A percentile compares a stretch with the other conserved stretches of the same genome.
These are phyloP conservation scores for Caenorhabditis sp. DNA, from an alignment of 2,888 invertebrate genomes.

Conservation along the genomic window DNA sequence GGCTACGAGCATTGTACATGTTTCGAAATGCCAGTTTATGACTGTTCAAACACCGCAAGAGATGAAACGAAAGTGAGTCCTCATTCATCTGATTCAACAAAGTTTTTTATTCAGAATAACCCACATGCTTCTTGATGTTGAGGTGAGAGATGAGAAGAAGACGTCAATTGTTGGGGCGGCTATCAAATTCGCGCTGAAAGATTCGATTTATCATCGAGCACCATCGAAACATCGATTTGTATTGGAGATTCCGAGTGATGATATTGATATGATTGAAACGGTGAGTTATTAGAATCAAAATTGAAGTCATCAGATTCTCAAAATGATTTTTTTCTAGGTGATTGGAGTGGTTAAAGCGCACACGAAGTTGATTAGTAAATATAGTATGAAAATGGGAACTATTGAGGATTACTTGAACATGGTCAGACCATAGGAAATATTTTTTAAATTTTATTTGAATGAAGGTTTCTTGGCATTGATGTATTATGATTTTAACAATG, in stretches of 20 bases:
- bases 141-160: background rate
- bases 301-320: background rate
- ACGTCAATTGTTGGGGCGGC: background rate
- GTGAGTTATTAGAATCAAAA: background rate
- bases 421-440: background rate
- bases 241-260: background rate
- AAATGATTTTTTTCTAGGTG: background rate
- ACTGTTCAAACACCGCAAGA: constrained; percentile 10
- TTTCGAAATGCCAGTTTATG: constrained; percentile 16
- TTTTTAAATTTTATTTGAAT: no score
- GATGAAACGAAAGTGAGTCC: constrained; percentile 17
- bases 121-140: constrained; percentile 3
- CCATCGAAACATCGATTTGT: background rate
- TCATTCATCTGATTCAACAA: background rate
- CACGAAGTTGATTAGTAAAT: background rate
- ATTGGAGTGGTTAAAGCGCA: background rate
- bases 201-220: background rate
- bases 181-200: background rate
- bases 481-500: no score
- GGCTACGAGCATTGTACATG: constrained; percentile 23
- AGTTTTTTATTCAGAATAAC: constrained; percentile 8
- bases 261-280: background rate
- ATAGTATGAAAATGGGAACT: background rate
- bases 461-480: no score
- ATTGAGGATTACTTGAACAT: background rate